Evolutionary conservation across 2,797 vertebrate species (phyloP).

Genomic region (Nothura maculosa): DNA sequence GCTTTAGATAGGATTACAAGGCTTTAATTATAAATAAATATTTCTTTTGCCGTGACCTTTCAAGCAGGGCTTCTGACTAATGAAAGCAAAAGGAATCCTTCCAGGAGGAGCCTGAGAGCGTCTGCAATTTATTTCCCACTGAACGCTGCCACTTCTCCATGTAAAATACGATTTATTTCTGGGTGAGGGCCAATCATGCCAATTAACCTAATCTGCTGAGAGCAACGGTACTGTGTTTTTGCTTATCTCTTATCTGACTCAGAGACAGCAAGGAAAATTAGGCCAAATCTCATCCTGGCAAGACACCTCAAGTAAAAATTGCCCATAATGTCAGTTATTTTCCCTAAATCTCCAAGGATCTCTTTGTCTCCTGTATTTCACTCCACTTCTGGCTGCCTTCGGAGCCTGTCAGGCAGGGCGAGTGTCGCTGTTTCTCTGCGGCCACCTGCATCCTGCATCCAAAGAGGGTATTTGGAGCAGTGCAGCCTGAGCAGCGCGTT

Average conservation of each 20-base stretch:
- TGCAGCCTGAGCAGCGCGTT: no score
- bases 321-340: neutral
- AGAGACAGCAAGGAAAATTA: neutral
- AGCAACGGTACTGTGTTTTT: neutral
- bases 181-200: neutral
- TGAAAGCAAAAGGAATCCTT: neutral
- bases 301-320: neutral
- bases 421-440: neutral
- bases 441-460: neutral
- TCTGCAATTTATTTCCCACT: neutral
- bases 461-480: neutral
- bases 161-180: neutral
- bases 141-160: neutral
- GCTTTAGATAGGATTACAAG: neutral
- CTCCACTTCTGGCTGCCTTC: neutral
- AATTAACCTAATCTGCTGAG: neutral
- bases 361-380: neutral
- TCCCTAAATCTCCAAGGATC: neutral
- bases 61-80: neutral
- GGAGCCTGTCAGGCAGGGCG: accelerated
- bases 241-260: neutral
- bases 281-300: neutral
- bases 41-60: neutral
- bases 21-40: constrained; percentile 26
- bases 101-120: neutral